Percentiles rank a stretch among this genome's conserved stretches.
phyloP scores from a whole-genome alignment of 1,140 invertebrate genomes.

The Bombus affinis region DNA sequence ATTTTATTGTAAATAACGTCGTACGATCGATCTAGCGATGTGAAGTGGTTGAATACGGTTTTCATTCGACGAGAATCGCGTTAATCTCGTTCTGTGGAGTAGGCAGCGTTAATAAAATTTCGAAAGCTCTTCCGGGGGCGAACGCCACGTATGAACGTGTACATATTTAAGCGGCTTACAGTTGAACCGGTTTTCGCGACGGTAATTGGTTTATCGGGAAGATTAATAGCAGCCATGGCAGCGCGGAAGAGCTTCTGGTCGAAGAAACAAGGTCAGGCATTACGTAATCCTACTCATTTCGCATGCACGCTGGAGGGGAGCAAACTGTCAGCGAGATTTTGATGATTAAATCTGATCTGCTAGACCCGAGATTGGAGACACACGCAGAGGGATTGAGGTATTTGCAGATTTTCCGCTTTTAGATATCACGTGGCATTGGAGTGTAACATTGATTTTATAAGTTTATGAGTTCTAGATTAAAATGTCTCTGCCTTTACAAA shows the following conservation, averaged over 20 bases:
- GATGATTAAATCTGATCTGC: not conserved
- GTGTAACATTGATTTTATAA: no score
- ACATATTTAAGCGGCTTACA: constrained; percentile 43
- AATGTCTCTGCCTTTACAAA: no score
- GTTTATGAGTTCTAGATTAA: no score
- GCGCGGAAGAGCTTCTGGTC: not conserved
- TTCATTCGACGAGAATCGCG: not conserved
- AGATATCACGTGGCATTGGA: no score
- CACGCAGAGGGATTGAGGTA: not conserved
- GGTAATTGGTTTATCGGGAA: constrained; percentile 38
- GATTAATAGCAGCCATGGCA: constrained; percentile 20
- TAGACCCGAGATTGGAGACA: not conserved
- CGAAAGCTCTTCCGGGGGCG: not conserved
- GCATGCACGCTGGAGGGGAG: not conserved
- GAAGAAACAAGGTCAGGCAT: constrained; percentile 33
- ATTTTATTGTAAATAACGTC: not conserved
- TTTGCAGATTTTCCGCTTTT: not conserved
- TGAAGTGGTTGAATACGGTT: not conserved
- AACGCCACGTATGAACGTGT: not conserved
- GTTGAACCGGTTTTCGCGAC: constrained; percentile 2
- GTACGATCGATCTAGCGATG: not conserved
- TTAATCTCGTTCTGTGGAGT: not conserved
- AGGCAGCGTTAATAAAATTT: not conserved
- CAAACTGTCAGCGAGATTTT: not conserved
- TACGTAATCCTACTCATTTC: not conserved